Conservation (phyloP, 37 sponge, comb jelly and placozoan genomes). For the Oopsacas minuta region DNA sequence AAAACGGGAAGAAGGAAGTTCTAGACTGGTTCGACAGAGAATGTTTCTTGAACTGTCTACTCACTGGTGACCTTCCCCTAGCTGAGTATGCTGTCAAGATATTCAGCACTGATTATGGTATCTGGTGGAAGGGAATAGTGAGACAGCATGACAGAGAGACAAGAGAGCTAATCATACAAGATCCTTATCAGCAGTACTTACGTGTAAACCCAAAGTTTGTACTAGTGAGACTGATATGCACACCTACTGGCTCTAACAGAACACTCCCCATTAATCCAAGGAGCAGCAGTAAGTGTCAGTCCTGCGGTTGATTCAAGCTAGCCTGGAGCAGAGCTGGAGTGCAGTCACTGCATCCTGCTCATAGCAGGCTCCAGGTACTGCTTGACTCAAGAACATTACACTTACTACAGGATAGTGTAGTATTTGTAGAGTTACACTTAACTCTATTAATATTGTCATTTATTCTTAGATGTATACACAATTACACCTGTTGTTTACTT, state of each 20-base stretch:
- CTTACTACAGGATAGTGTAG: no score
- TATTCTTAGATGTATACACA: background rate
- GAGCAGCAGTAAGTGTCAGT: slow-evolving; percentile 16
- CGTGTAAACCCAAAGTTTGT: slow-evolving; percentile 11
- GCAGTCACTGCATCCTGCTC: slow-evolving; percentile 7
- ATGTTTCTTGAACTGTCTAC: background rate
- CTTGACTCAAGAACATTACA: background rate
- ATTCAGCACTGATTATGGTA: slow-evolving; percentile 11
- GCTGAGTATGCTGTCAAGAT: background rate
- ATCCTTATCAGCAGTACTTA: background rate
- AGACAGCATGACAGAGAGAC: background rate
- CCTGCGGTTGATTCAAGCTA: background rate
- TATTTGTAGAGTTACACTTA: no score
- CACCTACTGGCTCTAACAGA: background rate
- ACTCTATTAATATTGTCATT: background rate
- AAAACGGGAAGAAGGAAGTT: background rate
- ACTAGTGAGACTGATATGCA: background rate
- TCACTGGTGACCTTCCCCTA: background rate
- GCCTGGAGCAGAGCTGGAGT: background rate
- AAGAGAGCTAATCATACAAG: background rate
- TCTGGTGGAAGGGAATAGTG: slow-evolving; percentile 15
- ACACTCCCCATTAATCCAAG: background rate
- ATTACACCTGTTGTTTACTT: background rate
- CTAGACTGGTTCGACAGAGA: slow-evolving; percentile 2
- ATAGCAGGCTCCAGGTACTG: background rate